phyloP scores from a whole-genome alignment of 2,797 vertebrate species.

The Morus bassanus region DNA sequence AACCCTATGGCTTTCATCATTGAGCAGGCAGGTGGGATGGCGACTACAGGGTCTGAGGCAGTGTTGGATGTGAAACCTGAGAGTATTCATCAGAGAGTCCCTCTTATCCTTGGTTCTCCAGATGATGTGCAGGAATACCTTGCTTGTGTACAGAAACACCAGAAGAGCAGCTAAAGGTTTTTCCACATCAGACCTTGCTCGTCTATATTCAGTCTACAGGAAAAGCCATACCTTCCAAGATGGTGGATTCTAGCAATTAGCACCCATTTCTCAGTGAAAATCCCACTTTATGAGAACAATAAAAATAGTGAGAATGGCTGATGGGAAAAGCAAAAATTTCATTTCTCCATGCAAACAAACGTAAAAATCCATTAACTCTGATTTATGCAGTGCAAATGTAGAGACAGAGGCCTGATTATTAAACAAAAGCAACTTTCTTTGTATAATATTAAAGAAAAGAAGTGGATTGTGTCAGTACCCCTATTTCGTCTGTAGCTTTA shows the following conservation, averaged over 20 bases:
- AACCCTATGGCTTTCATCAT: slow-evolving; percentile 94
- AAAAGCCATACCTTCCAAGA: neutral
- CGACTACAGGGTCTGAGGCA: slow-evolving; percentile 85
- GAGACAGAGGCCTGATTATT: neutral
- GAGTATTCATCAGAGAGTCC: slow-evolving; percentile 87
- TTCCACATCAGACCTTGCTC: neutral
- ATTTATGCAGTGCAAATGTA: neutral
- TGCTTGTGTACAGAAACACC: slow-evolving; percentile 84
- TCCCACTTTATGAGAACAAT: neutral
- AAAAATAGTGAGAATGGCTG: neutral
- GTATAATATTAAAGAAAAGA: neutral
- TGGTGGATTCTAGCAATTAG: neutral
- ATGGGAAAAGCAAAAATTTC: neutral
- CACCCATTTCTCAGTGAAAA: neutral
- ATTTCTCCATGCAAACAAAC: neutral
- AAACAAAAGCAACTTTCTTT: neutral
- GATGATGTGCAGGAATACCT: slow-evolving; percentile 92
- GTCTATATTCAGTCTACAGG: neutral
- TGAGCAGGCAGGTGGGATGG: slow-evolving; percentile 90
- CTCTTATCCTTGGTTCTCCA: slow-evolving; percentile 88
- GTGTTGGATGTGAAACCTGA: slow-evolving; percentile 90
- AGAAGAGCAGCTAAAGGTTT: slow-evolving; percentile 71
- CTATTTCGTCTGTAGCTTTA: neutral
- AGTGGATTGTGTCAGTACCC: neutral
- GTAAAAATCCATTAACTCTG: neutral